Percentiles rank a stretch among this genome's conserved stretches.
phyloP scores from a whole-genome alignment of 2,888 invertebrate species.

The Hypercompe scribonia region DNA sequence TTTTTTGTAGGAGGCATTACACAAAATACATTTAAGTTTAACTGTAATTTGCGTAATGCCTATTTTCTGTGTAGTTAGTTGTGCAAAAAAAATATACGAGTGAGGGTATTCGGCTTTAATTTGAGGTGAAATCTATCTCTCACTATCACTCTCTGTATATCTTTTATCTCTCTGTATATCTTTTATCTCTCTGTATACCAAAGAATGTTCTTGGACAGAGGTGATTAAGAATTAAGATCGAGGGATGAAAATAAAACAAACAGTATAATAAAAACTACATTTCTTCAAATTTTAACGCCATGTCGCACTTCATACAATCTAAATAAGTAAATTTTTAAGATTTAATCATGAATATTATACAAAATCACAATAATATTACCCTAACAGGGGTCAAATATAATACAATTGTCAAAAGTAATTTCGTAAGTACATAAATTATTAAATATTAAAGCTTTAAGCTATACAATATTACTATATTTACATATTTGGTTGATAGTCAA shows the following conservation, averaged over 20 bases:
- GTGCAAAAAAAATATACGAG: no score
- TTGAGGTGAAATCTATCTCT: no score
- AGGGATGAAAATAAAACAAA: conserved; percentile 26
- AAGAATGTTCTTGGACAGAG: no score
- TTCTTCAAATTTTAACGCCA: background rate
- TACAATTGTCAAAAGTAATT: background rate
- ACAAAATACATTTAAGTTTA: no score
- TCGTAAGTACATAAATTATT: conserved; percentile 21
- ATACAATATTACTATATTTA: background rate
- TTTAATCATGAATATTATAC: background rate
- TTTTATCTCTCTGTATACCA: no score
- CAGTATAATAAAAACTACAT: conserved; percentile 4
- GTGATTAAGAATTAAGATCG: no score
- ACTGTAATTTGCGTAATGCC: no score
- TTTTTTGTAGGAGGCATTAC: no score
- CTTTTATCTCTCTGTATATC: no score
- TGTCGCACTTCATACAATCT: background rate
- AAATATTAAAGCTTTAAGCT: conserved; percentile 27
- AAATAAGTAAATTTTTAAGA: background rate
- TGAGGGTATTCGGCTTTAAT: no score
- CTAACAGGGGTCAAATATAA: background rate
- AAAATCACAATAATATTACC: conserved; percentile 6
- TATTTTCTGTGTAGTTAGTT: no score
- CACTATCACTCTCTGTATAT: no score
- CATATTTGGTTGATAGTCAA: background rate